Base-by-base conservation (phyloP, 1,140 invertebrate genomes). In the Trinorchestia longiramus region DNA sequence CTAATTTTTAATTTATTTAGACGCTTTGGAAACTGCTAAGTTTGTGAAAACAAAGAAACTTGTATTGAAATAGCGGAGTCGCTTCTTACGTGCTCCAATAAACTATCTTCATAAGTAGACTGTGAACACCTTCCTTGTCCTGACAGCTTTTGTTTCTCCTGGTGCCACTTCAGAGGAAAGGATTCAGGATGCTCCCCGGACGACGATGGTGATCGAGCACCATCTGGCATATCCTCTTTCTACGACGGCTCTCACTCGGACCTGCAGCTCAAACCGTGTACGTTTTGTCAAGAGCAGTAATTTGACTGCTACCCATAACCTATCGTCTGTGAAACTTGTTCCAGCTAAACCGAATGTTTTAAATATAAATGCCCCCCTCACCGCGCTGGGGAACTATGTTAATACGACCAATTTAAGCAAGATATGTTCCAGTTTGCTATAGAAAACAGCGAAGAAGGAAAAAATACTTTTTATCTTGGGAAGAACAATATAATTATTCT, bases 41-140 rank as follows among this genome's bases (percentile, higher is more conserved):
- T 77, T 23, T 77, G 62, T 28, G 36, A 77, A 36, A 36, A 77
- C 36, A 23, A 77, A 28, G 44, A 40, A 43, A 23, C 28, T 41
- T 95, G 44, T 42, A 95, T 95, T 19, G 95, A 95, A 41, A 45
- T 45, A 95, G 42, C 53, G 28, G 95, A 53, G 47, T 87, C 47
- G 36, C 95, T 95, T 43, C 95, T 45, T n/a, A 23, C 95, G 6
- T 43, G 77, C 41, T 44, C 95, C 43, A 77, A 77, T 36, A 77
- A 77, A 77, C 28, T 77, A 28, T 23, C 62, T 23, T 15, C 62
- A 77, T 28, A 77, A 36, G 62, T 3, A 23, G 62, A 77, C 62
- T 77, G 62, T 36, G 62, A 77, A 36, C 28, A 77, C 28, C 62
- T 77, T 11, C 62, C 62, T n/a, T 94, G 92, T n/a, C 43, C 92